Evolutionary conservation across 2,113 vertebrate species (phyloP).

Genomic region (Apaloderma vittatum): DNA sequence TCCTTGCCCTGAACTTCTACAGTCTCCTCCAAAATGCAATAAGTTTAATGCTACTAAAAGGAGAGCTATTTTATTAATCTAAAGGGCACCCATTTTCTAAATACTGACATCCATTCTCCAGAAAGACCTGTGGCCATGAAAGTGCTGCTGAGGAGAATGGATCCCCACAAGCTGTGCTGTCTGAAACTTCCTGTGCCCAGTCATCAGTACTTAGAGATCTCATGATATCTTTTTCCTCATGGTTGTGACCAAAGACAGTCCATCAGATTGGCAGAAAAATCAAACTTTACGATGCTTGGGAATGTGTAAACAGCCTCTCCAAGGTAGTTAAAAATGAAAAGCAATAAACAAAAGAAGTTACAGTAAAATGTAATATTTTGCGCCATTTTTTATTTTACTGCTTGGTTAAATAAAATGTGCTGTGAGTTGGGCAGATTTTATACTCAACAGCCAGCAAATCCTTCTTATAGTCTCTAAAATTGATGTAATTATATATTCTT

Average conservation of each 20-base stretch:
- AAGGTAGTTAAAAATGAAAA: not conserved
- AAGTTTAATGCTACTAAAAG: not conserved
- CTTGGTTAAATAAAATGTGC: not conserved
- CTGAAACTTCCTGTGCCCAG: not conserved
- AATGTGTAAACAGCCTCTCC: not conserved
- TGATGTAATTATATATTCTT: not conserved
- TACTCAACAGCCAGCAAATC: not conserved
- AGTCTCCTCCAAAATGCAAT: not conserved
- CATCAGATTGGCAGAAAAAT: not conserved
- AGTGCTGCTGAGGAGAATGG: not conserved
- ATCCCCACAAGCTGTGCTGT: not conserved
- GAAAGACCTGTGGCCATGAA: not conserved
- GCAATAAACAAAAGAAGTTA: not conserved
- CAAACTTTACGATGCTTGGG: not conserved
- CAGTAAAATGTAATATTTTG: not conserved
- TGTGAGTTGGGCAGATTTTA: not conserved
- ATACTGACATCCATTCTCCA: too few relatives aligned
- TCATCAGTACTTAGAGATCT: not conserved
- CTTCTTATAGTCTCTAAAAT: not conserved
- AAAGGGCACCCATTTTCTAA: not conserved
- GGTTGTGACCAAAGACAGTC: not conserved
- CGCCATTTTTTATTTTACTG: not conserved
- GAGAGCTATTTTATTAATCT: not conserved
- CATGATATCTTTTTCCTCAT: not conserved
- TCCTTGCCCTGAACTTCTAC: too few relatives aligned